Evolutionary conservation across 1,140 invertebrate genomes (phyloP), one percentile per base, ranked within the genome.

Genomic region (Calephelis nemesis): DNA sequence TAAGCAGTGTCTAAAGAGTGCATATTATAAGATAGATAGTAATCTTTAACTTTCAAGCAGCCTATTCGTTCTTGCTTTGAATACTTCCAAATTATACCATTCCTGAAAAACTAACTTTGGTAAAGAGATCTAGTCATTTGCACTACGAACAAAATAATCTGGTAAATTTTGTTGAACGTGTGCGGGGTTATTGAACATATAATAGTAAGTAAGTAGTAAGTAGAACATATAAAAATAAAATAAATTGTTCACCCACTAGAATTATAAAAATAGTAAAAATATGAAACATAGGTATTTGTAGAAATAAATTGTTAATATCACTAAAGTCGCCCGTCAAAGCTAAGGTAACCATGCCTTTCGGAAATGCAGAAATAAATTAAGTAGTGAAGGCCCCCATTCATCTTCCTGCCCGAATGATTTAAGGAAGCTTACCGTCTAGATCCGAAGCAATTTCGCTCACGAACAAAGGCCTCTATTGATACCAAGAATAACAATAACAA

Each of bases 391-490:
- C 40, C 60, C 15, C 47, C 64, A 72, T 67, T 47, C 64, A 63
- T 76, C 73, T 74, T 71, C 39, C 54, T 60, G 64, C 50, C 62
- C 48, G 74, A 78, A 75, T 75, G 77, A 83, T 83, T 86, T 81
- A 84, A 75, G 70, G 60, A 65, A 68, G 68, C 60, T 72, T 65
- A 65, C 63, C 65, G 64, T 69, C 48, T 72, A 74, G 69, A 75
- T 70, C 69, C 72, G 68, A 62, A 63, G 69, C 69, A 70, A 69
- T 74, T 49, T 67, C 47, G 50, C 42, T 63, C 58, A 52, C 69
- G 71, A 78, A 77, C 76, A 79, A 82, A 75, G 68, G 58, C 52
- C 47, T 69, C 73, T 73, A 79, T 77, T 77, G 72, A 73, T 72
- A 69, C 66, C 67, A 12, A 54, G 64, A 71, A 48, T 67, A 63